Evolutionary conservation across 2,113 vertebrate genomes (phyloP), one percentile per base, ranked within the genome.

Genomic region (Bubo bubo): DNA sequence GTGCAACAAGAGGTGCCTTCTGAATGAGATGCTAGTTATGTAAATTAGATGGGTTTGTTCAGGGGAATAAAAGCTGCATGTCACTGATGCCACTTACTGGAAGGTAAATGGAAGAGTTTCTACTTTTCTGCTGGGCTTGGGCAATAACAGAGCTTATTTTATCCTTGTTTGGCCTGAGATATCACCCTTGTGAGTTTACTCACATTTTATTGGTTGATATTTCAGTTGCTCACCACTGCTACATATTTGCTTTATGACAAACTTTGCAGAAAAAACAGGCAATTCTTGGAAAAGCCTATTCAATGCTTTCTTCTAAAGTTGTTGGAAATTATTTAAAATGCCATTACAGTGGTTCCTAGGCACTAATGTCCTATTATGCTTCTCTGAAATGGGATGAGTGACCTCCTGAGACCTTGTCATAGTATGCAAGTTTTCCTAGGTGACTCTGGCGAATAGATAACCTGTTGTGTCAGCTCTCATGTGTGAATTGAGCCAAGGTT

Each of bases 401-500:
- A 80, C 86, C 92, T 90, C 79, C 72, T 53, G 63, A 92, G 90
- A 86, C 86, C 79, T 94, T 91, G 72, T 68, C 86, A 91, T 81
- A 87, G 52, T 84, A 81, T 2, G 2, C 86, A 81, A 89, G 34
- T 89, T 93, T 97, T 96, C 89, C 88, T 89, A 92, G 96, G 94
- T 92, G 95, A 79, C 94, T 95, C 76, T 90, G 76, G 89, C 1
- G 9, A 93, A 92, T 89, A 91, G 80, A 94, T 91, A 95, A 81
- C 93, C 80, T 87, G 93, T 96, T 92, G 79, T 92, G 96, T 95
- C 95, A 93, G 86, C 66, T 94, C 91, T 93, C 8, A 0, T n/a
- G 35, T 79, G 72, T 89, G 76, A 91, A 81, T 49, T 16, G 72
- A 75, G 91, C 83, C 94, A 95, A 95, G 89, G 86, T 91, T 89